Base-by-base conservation (phyloP, 2,113 vertebrate species). In the Vimba vimba region DNA sequence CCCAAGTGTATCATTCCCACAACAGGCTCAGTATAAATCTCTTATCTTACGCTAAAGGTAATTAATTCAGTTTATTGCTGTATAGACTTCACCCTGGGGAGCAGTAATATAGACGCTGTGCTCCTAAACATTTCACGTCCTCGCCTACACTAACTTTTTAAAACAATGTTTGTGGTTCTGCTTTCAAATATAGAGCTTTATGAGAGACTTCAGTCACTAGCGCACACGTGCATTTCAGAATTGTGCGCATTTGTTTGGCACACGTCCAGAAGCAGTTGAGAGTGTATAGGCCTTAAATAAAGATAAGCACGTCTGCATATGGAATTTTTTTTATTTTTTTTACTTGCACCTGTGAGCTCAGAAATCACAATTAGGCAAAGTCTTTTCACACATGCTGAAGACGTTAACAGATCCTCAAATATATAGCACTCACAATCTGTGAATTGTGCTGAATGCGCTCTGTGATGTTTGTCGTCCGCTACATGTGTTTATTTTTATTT, bases 21-120 rank as follows among this genome's bases (percentile, higher is more conserved):
- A 75, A 69, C 59, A 52, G 64, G 39, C 57, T 82, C 39, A 33
- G 33, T 79, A 83, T 73, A 79, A 66, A 66, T 64, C 78, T 50
- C 74, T 88, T 83, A 86, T 86, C 79, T 83, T 55, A 86, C 33
- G 66, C 84, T 45, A 82, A 57, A 78, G 76, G 76, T 79, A 82
- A 85, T 88, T 88, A 81, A 86, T 86, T 86, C 62, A 43, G 52
- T 86, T 88, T 88, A 86, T 79, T 86, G 55, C n/a, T 25, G 62
- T 68, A 71, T 76, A 62, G 57, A 85, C 78, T 82, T 82, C 60
- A 47, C 79, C 73, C 73, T n/a, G 25, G 80, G 66, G 87, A 77
- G 81, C 45, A 45, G 59, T 81, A 60, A 82, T 52, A 33, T 62
- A 64, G 47, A 33, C 39, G 45, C 73, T 19, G 39, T 43, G 79